phyloP scores from a whole-genome alignment of 92 coral and sea anemone genomes.

The Hydrozoanthus gracilis region DNA sequence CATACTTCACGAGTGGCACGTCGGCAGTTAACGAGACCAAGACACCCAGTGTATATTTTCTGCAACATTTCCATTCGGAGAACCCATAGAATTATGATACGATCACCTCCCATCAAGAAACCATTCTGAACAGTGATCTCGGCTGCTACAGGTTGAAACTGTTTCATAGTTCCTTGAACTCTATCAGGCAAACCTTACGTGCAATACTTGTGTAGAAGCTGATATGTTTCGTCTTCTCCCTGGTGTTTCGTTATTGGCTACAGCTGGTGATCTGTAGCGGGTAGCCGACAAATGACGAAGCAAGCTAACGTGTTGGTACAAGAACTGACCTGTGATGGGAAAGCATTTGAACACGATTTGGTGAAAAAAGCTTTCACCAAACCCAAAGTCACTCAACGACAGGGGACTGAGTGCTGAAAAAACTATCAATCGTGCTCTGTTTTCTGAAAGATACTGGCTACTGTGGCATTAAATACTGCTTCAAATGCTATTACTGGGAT shows the following conservation, averaged over 20 bases:
- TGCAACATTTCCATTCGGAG: constrained; percentile 45
- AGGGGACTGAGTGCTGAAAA: too few species aligned
- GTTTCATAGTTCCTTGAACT: constrained; percentile 39
- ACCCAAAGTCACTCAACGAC: too few species aligned
- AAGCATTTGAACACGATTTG: too few species aligned
- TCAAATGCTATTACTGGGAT: too few species aligned
- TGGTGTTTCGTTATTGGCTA: constrained; percentile 13
- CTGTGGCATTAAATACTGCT: too few species aligned
- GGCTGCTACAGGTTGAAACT: constrained; percentile 35
- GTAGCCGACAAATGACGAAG: constrained; percentile 26
- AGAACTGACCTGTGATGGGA: too few species aligned
- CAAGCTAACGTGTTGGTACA: too few species aligned
- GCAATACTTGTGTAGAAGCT: constrained; percentile 38
- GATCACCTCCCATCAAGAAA: constrained; percentile 16
- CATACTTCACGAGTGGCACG: constrained; percentile 50
- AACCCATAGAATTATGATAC: neutral
- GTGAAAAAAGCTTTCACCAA: too few species aligned
- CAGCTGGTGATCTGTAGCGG: constrained; percentile 42
- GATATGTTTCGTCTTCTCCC: constrained; percentile 32
- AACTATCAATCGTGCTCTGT: too few species aligned
- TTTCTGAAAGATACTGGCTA: too few species aligned
- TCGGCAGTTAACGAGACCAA: constrained; percentile 13
- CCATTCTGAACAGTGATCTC: constrained; percentile 28
- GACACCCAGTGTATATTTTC: constrained; percentile 26
- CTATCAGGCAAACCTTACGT: constrained; percentile 44